A percentile compares a stretch with the other conserved stretches of the same genome.
Evolutionary conservation across 2,888 invertebrate species (phyloP).

Genomic region (Drosophila hamatofila): DNA sequence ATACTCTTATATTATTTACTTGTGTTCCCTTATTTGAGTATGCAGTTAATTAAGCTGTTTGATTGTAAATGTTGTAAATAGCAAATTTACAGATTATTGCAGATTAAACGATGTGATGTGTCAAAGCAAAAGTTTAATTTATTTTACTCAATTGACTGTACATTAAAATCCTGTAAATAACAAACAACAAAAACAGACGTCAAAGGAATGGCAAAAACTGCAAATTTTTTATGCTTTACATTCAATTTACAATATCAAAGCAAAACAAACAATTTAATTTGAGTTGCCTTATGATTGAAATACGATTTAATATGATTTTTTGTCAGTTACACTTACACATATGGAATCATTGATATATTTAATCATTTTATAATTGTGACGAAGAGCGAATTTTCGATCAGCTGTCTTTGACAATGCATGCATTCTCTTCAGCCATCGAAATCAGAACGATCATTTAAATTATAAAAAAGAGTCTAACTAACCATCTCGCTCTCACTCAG

Average conservation of each 20-base stretch:
- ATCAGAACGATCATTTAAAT: too few species aligned
- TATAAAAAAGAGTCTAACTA: background rate
- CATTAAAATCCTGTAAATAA: background rate
- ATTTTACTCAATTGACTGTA: background rate
- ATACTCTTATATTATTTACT: background rate
- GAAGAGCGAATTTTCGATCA: too few species aligned
- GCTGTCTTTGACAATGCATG: too few species aligned
- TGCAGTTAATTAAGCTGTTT: background rate
- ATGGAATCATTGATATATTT: background rate
- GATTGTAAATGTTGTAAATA: background rate
- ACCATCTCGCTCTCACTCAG: background rate
- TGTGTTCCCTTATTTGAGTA: background rate
- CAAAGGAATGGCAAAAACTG: background rate
- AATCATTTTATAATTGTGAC: too few species aligned
- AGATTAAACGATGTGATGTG: background rate
- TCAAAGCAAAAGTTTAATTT: slow-evolving; percentile 3
- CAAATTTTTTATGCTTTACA: background rate
- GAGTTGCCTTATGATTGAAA: background rate
- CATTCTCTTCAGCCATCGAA: background rate
- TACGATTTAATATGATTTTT: background rate
- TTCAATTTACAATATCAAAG: background rate
- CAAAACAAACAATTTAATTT: background rate
- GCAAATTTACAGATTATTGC: background rate
- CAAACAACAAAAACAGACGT: background rate
- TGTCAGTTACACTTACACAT: background rate